Percentiles rank a stretch among this genome's conserved stretches.
These are phyloP conservation scores for Planococcus citri DNA, from an alignment of 1,140 invertebrate genomes.

Conservation along the genomic window DNA sequence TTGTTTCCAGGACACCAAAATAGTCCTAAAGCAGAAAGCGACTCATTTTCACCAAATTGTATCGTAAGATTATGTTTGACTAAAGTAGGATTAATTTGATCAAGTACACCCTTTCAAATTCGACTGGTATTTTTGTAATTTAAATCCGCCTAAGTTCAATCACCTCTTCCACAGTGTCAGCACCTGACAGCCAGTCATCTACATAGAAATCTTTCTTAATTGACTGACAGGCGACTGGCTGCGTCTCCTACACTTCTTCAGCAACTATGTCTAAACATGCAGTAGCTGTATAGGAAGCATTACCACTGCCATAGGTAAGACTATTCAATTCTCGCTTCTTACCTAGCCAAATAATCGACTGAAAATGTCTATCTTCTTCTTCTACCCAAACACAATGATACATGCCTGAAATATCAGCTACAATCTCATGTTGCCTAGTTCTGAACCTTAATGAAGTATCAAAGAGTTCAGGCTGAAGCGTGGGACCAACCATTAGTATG, in stretches of 20 bases:
- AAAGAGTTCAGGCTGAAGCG: slow-evolving; percentile 30
- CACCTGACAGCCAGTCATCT: slow-evolving; percentile 27
- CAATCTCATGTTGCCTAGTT: neutral
- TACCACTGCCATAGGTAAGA: slow-evolving; percentile 34
- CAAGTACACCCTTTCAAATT: neutral
- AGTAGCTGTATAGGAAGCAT: slow-evolving; percentile 33
- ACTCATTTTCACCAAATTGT: neutral
- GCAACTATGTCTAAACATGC: slow-evolving; percentile 28
- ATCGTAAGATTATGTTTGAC: slow-evolving; percentile 5
- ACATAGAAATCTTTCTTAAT: slow-evolving; percentile 30
- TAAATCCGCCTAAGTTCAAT: slow-evolving; percentile 26
- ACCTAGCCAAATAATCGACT: slow-evolving; percentile 8
- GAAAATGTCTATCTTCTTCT: neutral
- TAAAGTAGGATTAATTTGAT: slow-evolving; percentile 20
- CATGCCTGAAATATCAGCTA: slow-evolving; percentile 17
- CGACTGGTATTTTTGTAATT: slow-evolving; percentile 29
- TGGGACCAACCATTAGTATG: slow-evolving; percentile 27
- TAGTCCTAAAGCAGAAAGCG: slow-evolving; percentile 8
- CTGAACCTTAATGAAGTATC: slow-evolving; percentile 31
- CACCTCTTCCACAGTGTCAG: slow-evolving; percentile 25
- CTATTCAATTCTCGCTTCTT: neutral
- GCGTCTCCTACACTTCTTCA: neutral
- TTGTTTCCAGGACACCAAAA: neutral
- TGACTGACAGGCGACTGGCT: slow-evolving; percentile 16
- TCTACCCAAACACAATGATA: slow-evolving; percentile 1